Evolutionary conservation across 2,113 vertebrate genomes (phyloP).

Genomic region (Podocnemis expansa): DNA sequence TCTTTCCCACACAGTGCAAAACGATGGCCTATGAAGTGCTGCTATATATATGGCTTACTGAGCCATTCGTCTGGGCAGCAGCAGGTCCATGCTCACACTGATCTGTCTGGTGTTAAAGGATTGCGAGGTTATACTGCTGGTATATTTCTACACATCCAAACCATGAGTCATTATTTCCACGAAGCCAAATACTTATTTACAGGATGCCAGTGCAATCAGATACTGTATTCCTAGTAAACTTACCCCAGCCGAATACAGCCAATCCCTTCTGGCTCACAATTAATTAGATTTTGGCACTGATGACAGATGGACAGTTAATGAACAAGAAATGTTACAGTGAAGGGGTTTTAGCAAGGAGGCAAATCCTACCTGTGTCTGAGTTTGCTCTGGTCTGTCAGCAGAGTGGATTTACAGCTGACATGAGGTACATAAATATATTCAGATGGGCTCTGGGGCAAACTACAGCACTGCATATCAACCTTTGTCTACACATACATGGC

Average conservation of each 20-base stretch:
- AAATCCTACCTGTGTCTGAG: conserved; percentile 22
- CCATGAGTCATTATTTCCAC: conserved; percentile 84
- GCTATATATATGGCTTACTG: conserved; percentile 70
- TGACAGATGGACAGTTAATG: neutral
- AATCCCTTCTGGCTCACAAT: neutral
- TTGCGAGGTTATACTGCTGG: conserved; percentile 77
- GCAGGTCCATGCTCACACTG: neutral
- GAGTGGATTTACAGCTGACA: conserved; percentile 53
- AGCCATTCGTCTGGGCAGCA: conserved; percentile 56
- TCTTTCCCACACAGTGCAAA: conserved; percentile 89
- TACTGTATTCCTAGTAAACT: conserved; percentile 69
- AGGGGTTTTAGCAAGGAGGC: conserved; percentile 14
- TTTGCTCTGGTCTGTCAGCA: conserved; percentile 43
- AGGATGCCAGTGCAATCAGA: conserved; percentile 80
- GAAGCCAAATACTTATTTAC: conserved; percentile 82
- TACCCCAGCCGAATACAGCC: conserved; percentile 44
- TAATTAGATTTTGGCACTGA: neutral
- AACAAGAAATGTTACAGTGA: conserved; percentile 36
- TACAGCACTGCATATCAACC: conserved; percentile 6
- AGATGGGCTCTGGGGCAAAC: conserved; percentile 19
- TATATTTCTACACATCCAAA: conserved; percentile 77
- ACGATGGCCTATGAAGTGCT: conserved; percentile 74
- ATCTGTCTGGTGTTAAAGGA: conserved; percentile 67
- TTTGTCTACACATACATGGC: neutral
- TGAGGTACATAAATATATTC: conserved; percentile 46